Evolutionary conservation across 2,797 vertebrate genomes (phyloP).

Genomic region (Chanos chanos): DNA sequence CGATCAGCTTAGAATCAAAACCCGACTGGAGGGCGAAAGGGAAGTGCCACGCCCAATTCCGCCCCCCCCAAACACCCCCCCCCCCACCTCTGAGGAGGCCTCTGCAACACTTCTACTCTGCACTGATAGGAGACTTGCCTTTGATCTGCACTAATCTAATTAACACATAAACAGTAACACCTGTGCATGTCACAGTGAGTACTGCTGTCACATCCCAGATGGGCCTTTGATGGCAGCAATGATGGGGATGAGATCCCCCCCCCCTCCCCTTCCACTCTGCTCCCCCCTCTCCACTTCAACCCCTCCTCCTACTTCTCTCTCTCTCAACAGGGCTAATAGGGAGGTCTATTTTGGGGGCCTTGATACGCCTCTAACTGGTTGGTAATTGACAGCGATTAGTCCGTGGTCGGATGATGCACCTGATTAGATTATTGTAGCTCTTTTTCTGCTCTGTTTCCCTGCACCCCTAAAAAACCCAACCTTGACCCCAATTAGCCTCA

Average conservation of each 20-base stretch:
- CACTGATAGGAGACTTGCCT: slow-evolving; percentile 53
- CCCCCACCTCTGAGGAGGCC: slow-evolving; percentile 45
- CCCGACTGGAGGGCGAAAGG: too few relatives aligned
- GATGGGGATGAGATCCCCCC: slow-evolving; percentile 56
- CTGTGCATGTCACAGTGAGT: slow-evolving; percentile 66
- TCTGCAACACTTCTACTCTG: slow-evolving; percentile 55
- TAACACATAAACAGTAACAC: slow-evolving; percentile 75
- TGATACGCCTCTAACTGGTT: slow-evolving; percentile 63
- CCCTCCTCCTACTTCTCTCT: slow-evolving; percentile 40
- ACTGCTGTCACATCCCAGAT: slow-evolving; percentile 62
- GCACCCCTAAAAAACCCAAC: slow-evolving; percentile 66
- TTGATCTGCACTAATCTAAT: slow-evolving; percentile 76
- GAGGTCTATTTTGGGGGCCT: slow-evolving; percentile 55
- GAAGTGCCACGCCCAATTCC: too few relatives aligned
- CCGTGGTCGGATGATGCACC: slow-evolving; percentile 64
- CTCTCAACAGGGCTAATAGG: slow-evolving; percentile 48
- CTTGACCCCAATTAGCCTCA: slow-evolving; percentile 75
- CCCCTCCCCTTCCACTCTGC: slow-evolving; percentile 16
- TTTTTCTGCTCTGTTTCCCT: slow-evolving; percentile 57
- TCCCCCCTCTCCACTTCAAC: slow-evolving; percentile 26
- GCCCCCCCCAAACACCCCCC: too few relatives aligned
- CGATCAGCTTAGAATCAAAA: too few relatives aligned
- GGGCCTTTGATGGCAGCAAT: slow-evolving; percentile 64
- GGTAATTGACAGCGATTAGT: slow-evolving; percentile 72
- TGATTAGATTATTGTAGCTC: slow-evolving; percentile 71